These are phyloP conservation scores for Bombus sibiricus DNA, from an alignment of 1,140 invertebrate genomes.

Conservation along the genomic window DNA sequence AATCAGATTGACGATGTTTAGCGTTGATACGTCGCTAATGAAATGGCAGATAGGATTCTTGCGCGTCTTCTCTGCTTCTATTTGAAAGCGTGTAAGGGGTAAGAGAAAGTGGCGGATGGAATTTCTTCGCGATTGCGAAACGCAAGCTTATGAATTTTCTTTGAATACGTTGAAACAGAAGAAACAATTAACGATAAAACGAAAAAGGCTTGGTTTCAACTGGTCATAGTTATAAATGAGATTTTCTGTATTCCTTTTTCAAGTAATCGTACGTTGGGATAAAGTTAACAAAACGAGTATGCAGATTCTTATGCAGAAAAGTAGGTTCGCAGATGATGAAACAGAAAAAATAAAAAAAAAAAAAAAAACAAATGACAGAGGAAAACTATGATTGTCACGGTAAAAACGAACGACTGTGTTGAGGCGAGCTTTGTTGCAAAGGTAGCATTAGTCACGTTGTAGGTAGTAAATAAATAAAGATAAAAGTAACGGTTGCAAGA, in stretches of 20 bases:
- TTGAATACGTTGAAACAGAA: neutral
- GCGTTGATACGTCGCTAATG: no score
- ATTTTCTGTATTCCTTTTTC: neutral
- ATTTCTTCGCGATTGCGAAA: no score
- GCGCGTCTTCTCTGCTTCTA: no score
- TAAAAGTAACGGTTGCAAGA: constrained; percentile 14
- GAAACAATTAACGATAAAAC: neutral
- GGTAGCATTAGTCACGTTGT: neutral
- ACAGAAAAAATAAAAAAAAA: neutral
- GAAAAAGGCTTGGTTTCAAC: no score
- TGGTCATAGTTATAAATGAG: neutral
- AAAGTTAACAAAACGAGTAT: neutral
- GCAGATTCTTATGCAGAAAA: neutral
- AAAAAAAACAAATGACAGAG: neutral
- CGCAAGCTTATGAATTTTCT: no score
- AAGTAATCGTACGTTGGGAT: neutral
- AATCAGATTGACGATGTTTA: neutral
- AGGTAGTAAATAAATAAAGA: constrained; percentile 17
- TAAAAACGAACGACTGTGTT: neutral
- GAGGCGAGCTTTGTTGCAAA: constrained; percentile 3
- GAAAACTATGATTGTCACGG: neutral
- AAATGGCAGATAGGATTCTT: no score
- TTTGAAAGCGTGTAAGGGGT: no score
- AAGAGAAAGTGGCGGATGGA: no score
- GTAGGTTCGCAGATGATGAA: neutral